These are phyloP conservation scores for Ibidorhyncha struthersii DNA, from an alignment of 2,113 vertebrate species.

Conservation along the genomic window DNA sequence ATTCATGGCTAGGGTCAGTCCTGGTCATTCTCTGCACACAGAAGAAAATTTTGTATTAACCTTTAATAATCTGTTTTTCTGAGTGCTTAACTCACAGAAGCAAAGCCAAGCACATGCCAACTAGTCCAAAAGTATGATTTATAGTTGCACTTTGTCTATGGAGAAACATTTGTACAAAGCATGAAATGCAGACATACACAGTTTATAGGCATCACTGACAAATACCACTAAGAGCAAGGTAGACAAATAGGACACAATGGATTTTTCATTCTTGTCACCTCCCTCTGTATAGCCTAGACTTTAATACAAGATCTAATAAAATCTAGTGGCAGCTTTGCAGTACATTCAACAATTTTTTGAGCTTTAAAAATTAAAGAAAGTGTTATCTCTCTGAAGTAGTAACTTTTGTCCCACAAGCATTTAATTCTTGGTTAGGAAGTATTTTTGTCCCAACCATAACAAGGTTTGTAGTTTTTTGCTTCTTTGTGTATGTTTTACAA, in stretches of 20 bases:
- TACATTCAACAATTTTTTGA: not conserved
- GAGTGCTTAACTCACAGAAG: not conserved
- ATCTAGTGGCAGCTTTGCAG: not conserved
- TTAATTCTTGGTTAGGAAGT: not conserved
- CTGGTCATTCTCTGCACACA: not conserved
- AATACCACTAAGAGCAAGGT: not conserved
- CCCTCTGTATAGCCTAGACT: not conserved
- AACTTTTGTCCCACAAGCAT: not conserved
- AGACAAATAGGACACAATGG: not conserved
- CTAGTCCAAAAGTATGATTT: not conserved
- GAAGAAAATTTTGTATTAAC: not conserved
- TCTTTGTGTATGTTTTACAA: not conserved
- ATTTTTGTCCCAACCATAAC: not conserved
- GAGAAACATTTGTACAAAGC: not conserved
- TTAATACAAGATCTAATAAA: not conserved
- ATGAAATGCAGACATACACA: not conserved
- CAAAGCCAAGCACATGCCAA: not conserved
- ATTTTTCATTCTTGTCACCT: not conserved
- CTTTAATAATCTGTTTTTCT: not conserved
- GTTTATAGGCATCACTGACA: not conserved
- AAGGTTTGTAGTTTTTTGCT: not conserved
- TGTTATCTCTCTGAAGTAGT: not conserved
- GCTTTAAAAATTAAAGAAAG: not conserved
- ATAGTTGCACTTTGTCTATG: not conserved
- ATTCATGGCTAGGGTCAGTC: not conserved